Percentiles rank a stretch among this genome's conserved stretches.
phyloP scores from a whole-genome alignment of 2,797 vertebrate genomes.

The Margarornis squamiger region DNA sequence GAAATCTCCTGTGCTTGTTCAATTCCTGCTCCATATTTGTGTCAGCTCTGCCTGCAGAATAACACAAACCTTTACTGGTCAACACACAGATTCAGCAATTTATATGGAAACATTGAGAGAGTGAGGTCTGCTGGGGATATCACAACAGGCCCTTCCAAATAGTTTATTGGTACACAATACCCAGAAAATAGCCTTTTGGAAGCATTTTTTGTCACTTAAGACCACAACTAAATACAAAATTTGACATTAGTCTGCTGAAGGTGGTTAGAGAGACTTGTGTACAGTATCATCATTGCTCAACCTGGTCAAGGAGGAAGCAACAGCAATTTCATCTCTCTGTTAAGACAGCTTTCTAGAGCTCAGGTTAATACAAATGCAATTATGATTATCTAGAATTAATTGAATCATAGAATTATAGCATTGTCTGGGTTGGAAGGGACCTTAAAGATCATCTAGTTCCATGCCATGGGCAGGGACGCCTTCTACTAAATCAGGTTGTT shows the following conservation, averaged over 20 bases:
- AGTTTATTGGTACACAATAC: not conserved
- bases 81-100: not conserved
- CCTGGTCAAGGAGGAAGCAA: not conserved
- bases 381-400: not conserved
- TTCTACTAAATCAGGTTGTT: not conserved
- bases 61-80: not conserved
- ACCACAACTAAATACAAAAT: not conserved
- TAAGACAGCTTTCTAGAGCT: not conserved
- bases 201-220: not conserved
- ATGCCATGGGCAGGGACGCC: not conserved
- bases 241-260: not conserved
- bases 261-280: not conserved
- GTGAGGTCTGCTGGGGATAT: not conserved
- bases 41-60: not conserved
- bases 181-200: not conserved
- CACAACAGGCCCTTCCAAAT: not conserved
- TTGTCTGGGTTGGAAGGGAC: not conserved
- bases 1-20: not conserved
- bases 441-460: not conserved
- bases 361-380: not conserved
- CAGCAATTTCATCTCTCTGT: not conserved
- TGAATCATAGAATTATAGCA: not conserved
- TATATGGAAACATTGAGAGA: not conserved
- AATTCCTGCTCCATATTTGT: not conserved
- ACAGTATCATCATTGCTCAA: not conserved